These are phyloP conservation scores for Platanista minor DNA, from an alignment of 2,113 vertebrate species.

Conservation along the genomic window DNA sequence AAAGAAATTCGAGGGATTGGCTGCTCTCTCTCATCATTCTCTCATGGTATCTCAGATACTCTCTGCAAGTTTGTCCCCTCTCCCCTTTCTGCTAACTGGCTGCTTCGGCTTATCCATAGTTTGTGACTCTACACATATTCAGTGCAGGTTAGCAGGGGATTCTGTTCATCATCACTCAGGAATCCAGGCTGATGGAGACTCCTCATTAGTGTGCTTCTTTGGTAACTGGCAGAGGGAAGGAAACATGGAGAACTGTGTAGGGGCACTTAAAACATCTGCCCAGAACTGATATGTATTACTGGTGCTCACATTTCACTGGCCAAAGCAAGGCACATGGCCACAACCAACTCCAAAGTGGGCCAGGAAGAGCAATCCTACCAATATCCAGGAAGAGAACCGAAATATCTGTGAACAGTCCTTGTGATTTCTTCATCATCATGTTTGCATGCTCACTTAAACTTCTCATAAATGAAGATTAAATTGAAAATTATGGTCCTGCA, in stretches of 20 bases:
- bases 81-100: background rate
- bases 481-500: background rate
- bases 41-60: background rate
- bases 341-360: background rate
- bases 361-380: background rate
- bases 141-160: background rate
- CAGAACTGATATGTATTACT: background rate
- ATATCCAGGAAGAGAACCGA: background rate
- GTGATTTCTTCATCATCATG: background rate
- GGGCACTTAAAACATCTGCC: background rate
- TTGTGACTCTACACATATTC: background rate
- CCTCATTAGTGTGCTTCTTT: background rate
- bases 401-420: background rate
- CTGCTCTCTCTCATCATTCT: background rate
- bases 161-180: background rate
- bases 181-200: background rate
- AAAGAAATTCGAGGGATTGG: background rate
- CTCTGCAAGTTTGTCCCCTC: background rate
- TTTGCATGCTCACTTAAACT: background rate
- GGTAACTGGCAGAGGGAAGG: background rate
- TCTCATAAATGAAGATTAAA: background rate
- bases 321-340: background rate
- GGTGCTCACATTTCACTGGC: background rate
- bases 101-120: background rate
- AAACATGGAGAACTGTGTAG: background rate